Evolutionary conservation across 1,140 invertebrate species (phyloP).

Genomic region (Scylla paramamosain): DNA sequence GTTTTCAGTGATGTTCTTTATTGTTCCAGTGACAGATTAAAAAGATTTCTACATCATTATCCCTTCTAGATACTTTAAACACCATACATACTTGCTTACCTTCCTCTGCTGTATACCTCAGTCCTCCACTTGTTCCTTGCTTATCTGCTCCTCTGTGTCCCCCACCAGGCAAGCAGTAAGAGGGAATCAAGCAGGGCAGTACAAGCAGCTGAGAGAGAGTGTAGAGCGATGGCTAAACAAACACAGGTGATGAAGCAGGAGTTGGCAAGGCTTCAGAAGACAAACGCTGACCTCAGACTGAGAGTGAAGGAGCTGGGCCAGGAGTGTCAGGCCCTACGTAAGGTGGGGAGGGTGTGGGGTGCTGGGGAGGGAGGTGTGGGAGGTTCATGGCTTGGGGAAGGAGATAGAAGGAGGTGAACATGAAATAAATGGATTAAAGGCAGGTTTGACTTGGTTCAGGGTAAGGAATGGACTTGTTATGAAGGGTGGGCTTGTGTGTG

Average conservation of each 20-base stretch:
- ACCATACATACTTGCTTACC: background rate
- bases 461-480: too few species aligned
- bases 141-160: background rate
- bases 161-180: background rate
- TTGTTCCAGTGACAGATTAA: too few species aligned
- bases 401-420: too few species aligned
- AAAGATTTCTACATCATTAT: background rate
- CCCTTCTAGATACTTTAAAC: background rate
- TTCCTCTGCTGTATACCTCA: background rate
- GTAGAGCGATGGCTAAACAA: slow-evolving; percentile 26
- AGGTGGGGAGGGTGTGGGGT: background rate
- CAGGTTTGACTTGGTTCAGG: too few species aligned
- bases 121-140: background rate
- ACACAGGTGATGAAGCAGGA: slow-evolving; percentile 38
- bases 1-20: too few species aligned
- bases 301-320: slow-evolving; percentile 29
- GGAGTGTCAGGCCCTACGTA: slow-evolving; percentile 38
- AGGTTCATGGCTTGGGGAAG: too few species aligned
- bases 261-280: background rate
- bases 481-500: too few species aligned
- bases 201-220: slow-evolving; percentile 12
- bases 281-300: slow-evolving; percentile 2
- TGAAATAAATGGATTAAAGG: too few species aligned
- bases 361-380: background rate
- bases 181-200: background rate